Evolutionary conservation across 2,797 vertebrate genomes (phyloP), one percentile per base, ranked within the genome.

Genomic region (Graptemys geographica): DNA sequence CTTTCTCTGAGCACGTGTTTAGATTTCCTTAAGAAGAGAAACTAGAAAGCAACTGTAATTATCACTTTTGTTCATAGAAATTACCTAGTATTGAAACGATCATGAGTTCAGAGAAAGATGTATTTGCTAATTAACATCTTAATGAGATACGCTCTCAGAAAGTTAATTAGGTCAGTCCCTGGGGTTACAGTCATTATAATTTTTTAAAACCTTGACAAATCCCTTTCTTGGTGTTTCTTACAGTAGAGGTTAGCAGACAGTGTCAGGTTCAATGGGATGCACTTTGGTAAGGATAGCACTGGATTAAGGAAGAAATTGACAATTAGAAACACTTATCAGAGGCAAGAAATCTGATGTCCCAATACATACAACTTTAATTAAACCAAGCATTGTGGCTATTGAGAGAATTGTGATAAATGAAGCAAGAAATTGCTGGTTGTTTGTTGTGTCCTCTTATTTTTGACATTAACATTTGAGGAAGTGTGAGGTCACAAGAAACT

Each of bases 41-140:
- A 79, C 23, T 78, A 52, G 57, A 88, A 90, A 90, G 27, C 21
- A 79, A 56, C 44, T 82, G 5, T 86, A 81, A 93, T 96, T 81
- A 83, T 59, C 21, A 83, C 44, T 89, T 96, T 89, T 87, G 47
- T 59, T 92, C 57, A 72, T 76, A 87, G 11, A 74, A 90, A 33
- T 37, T 93, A 78, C 79, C 65, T 92, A 65, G 25, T 56, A 87
- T 52, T 81, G 85, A 49, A 95, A 88, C n/a, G 86, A 69, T 79
- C 62, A 55, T 0, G 81, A 59, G n/a, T 19, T 41, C 62, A 52
- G 31, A 84, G 23, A 81, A 74, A 83, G 31, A 21, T 41, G 16
- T 53, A 56, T 94, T 91, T 94, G 74, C 89, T 94, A 95, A 94
- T 91, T 94, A 95, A 59, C 72, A 81, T n/a, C 41, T 90, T 93